Percentiles rank a stretch among this genome's conserved stretches.
Conservation (phyloP, 2,113 vertebrate species). For the Oriolus oriolus region DNA sequence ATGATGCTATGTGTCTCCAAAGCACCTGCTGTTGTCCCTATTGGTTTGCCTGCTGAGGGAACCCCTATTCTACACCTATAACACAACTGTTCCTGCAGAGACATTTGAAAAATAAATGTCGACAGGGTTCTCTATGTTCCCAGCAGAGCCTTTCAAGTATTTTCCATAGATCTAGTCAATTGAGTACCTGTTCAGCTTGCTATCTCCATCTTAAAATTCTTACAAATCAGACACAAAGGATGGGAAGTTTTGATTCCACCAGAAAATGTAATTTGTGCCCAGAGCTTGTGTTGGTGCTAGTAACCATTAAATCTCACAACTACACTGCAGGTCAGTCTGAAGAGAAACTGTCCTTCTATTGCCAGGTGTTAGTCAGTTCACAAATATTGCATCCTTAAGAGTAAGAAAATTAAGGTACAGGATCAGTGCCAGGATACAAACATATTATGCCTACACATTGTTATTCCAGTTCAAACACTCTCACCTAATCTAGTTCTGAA, state of each 20-base stretch:
- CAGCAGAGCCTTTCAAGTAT: not conserved
- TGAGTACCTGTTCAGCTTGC: not conserved
- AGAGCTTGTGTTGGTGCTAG: not conserved
- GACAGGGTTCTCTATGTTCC: not conserved
- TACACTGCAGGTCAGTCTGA: not conserved
- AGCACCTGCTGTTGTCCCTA: not conserved
- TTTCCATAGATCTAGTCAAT: not conserved
- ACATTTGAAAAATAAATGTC: not conserved
- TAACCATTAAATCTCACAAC: not conserved
- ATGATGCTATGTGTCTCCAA: fast-evolving
- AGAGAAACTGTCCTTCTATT: not conserved
- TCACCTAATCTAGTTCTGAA: conserved; percentile 6
- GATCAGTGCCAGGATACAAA: not conserved
- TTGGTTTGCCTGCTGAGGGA: not conserved
- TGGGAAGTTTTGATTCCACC: not conserved
- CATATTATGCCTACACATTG: not conserved
- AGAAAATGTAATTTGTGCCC: not conserved
- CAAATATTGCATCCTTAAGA: not conserved
- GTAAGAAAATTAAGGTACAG: not conserved
- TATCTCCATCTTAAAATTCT: not conserved
- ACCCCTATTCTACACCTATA: not conserved
- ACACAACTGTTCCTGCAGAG: not conserved
- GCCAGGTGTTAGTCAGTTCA: not conserved
- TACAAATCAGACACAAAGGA: not conserved
- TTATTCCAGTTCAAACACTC: not conserved